These are phyloP conservation scores for Barbus barbus DNA, from an alignment of 2,113 vertebrate genomes.

Conservation along the genomic window DNA sequence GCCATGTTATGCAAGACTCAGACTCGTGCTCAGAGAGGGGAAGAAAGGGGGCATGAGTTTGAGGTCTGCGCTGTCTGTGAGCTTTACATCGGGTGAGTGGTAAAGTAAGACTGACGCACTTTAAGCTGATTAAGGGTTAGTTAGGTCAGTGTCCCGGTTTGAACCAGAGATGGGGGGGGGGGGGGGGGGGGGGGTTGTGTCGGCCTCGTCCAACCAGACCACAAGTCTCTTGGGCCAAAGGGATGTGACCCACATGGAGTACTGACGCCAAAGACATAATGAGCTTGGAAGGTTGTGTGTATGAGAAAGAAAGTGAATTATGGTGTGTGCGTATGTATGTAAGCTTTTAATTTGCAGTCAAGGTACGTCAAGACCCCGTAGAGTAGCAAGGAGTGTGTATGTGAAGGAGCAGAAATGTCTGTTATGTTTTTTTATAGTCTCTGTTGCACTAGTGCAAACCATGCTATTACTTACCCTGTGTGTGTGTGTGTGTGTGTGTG, in stretches of 20 bases:
- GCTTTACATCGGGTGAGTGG: slow-evolving; percentile 38
- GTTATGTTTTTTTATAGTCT: neutral
- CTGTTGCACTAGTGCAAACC: neutral
- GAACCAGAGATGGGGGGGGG: slow-evolving; percentile 12
- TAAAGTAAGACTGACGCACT: slow-evolving; percentile 44
- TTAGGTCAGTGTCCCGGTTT: slow-evolving; percentile 46
- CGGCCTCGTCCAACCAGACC: slow-evolving; percentile 29
- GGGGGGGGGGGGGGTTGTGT: neutral
- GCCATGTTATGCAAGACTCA: slow-evolving; percentile 45
- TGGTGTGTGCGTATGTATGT: slow-evolving; percentile 11
- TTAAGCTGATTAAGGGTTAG: slow-evolving; percentile 47
- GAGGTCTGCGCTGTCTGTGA: slow-evolving; percentile 38
- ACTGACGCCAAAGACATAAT: slow-evolving; percentile 31
- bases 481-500: neutral
- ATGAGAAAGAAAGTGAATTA: slow-evolving; percentile 21
- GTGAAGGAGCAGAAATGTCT: neutral
- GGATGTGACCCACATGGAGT: slow-evolving; percentile 24
- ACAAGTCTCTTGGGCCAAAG: slow-evolving; percentile 17
- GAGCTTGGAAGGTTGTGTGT: slow-evolving; percentile 26
- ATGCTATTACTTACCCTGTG: neutral
- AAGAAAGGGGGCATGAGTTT: slow-evolving; percentile 24
- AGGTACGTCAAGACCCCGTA: neutral
- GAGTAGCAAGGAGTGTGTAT: neutral
- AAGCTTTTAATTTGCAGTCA: slow-evolving; percentile 7
- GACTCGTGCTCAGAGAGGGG: slow-evolving; percentile 11